A percentile compares a stretch with the other conserved stretches of the same genome.
phyloP scores from a whole-genome alignment of 2,113 vertebrate genomes.

The Hiodon tergisus region DNA sequence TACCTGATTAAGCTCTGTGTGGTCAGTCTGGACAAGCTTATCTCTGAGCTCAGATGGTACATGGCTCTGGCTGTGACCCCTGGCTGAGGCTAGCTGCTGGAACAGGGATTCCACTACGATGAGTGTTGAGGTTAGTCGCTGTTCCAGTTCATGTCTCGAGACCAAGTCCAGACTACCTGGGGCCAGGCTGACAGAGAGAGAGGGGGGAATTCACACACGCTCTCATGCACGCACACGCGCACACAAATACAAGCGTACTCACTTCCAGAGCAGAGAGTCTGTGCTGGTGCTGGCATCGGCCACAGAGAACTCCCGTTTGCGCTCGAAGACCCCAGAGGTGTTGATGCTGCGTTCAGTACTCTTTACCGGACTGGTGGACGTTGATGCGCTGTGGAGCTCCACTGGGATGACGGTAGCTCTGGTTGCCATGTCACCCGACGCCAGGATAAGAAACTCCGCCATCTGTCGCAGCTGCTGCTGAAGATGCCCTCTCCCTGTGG shows the following conservation, averaged over 20 bases:
- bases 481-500: not conserved
- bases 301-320: conserved; percentile 45
- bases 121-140: conserved; percentile 72
- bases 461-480: conserved; percentile 64
- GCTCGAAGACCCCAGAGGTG: conserved; percentile 59
- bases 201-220: not conserved
- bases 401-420: not conserved
- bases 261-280: conserved; percentile 65
- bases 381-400: conserved; percentile 39
- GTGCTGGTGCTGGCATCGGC: conserved; percentile 58
- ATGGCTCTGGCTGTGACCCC: conserved; percentile 18
- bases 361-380: conserved; percentile 47
- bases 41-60: conserved; percentile 61
- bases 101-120: conserved; percentile 83
- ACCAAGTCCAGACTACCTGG: conserved; percentile 65
- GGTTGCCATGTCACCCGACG: conserved; percentile 45
- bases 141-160: conserved; percentile 72
- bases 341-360: conserved; percentile 50
- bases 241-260: conserved; percentile 28
- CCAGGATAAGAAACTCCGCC: conserved; percentile 59
- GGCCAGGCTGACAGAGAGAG: conserved; percentile 53
- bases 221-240: not conserved
- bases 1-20: conserved; percentile 66
- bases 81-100: conserved; percentile 63
- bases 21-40: conserved; percentile 68